Percentiles rank a stretch among this genome's conserved stretches.
These are phyloP conservation scores for Callosobruchus maculatus DNA, from an alignment of 2,888 invertebrate species.

Conservation along the genomic window DNA sequence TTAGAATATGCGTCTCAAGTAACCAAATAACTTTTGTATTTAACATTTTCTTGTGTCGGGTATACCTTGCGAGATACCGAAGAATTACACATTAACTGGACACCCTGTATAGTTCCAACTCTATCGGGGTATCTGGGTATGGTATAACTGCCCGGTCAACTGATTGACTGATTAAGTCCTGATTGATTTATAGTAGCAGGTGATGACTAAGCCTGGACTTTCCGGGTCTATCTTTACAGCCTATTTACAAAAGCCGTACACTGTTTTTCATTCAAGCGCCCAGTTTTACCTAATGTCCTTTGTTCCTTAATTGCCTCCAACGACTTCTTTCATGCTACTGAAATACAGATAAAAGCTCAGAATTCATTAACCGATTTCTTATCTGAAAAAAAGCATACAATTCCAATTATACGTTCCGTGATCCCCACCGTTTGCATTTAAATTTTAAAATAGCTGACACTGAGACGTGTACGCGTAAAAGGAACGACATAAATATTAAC, in stretches of 20 bases:
- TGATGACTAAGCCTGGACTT: neutral
- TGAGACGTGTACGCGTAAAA: neutral
- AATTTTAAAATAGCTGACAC: neutral
- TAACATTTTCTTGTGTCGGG: too few relatives aligned
- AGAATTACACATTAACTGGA: too few relatives aligned
- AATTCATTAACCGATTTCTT: neutral
- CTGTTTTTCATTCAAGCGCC: neutral
- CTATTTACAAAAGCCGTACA: neutral
- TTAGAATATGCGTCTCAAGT: too few relatives aligned
- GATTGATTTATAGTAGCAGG: neutral
- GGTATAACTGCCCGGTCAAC: neutral
- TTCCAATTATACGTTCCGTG: neutral
- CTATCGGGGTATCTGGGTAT: neutral
- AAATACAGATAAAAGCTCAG: neutral
- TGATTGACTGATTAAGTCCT: neutral
- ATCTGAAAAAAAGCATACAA: neutral
- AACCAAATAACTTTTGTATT: too few relatives aligned
- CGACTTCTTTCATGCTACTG: neutral
- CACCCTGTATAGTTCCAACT: too few relatives aligned
- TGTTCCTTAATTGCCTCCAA: neutral
- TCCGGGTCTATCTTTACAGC: neutral
- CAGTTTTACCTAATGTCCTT: neutral
- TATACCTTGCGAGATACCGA: too few relatives aligned
- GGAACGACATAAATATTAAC: neutral
- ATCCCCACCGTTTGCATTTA: neutral